Percentiles rank a stretch among this genome's conserved stretches.
phyloP scores from a whole-genome alignment of 2,797 vertebrate genomes.

The Pseudotriccus pelzelni region DNA sequence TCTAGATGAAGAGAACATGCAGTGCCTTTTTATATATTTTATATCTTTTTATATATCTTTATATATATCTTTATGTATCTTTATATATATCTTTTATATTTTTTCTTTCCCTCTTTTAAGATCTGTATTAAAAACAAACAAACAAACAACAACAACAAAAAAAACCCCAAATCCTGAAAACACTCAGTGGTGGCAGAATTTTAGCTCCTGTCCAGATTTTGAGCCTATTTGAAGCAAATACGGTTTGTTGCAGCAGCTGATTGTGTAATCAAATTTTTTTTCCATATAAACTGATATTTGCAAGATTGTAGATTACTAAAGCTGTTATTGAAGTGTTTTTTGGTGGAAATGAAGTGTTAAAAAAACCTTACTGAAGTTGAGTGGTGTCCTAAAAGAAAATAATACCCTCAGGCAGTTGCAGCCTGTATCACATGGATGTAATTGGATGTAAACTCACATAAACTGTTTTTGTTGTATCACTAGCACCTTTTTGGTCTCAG shows the following conservation, averaged over 20 bases:
- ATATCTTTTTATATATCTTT: too few relatives aligned
- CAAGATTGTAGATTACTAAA: neutral
- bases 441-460: too few relatives aligned
- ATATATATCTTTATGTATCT: too few relatives aligned
- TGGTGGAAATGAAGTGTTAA: neutral
- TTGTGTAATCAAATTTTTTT: neutral
- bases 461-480: neutral
- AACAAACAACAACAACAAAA: accelerated
- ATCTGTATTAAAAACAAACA: neutral
- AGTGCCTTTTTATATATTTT: neutral
- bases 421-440: neutral
- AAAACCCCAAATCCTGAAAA: neutral
- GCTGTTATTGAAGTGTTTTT: neutral
- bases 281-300: neutral
- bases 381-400: neutral
- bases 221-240: neutral
- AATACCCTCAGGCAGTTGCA: neutral
- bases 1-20: neutral
- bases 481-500: neutral
- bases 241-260: neutral
- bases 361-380: neutral
- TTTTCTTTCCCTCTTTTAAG: accelerated
- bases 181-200: neutral
- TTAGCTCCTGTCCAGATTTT: neutral
- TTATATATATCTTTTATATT: too few relatives aligned